These are phyloP conservation scores for Ceratina calcarata DNA, from an alignment of 1,140 invertebrate genomes.

Conservation along the genomic window DNA sequence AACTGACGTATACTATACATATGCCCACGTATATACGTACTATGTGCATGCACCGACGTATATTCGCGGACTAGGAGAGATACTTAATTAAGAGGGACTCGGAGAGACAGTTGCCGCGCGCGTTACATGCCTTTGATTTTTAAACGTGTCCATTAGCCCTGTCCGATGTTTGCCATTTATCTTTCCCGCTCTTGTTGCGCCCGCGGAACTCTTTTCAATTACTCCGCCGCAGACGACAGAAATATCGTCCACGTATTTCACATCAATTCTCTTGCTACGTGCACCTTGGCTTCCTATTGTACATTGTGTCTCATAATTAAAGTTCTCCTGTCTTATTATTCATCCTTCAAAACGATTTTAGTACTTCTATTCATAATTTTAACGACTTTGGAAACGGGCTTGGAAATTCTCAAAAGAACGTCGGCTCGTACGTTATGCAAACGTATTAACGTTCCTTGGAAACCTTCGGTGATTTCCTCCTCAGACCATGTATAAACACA, in stretches of 20 bases:
- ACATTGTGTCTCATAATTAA: neutral
- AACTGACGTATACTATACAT: conserved; percentile 26
- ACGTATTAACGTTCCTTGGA: too few species aligned
- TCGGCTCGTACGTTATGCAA: too few species aligned
- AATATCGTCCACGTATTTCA: conserved; percentile 2
- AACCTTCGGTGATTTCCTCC: too few species aligned
- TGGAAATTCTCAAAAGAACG: too few species aligned
- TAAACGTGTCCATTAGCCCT: conserved; percentile 52
- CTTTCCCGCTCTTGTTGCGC: conserved; percentile 12
- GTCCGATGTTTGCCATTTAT: conserved; percentile 31
- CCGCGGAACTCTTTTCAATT: neutral
- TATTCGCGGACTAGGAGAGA: conserved; percentile 55
- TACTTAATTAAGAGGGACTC: conserved; percentile 52
- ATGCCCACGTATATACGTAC: too few species aligned
- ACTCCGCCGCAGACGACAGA: neutral
- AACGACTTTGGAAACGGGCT: too few species aligned
- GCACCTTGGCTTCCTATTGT: neutral
- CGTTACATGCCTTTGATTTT: conserved; percentile 49
- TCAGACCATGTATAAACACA: too few species aligned
- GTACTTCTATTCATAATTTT: too few species aligned
- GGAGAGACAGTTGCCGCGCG: conserved; percentile 24
- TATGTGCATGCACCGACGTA: neutral
- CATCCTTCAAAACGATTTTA: too few species aligned
- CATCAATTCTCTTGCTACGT: conserved; percentile 8
- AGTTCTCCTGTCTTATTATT: too few species aligned